Percentiles rank a stretch among this genome's conserved stretches.
Evolutionary conservation across 2,888 invertebrate genomes (phyloP).

Genomic region (Trypoxylon attenuatum): DNA sequence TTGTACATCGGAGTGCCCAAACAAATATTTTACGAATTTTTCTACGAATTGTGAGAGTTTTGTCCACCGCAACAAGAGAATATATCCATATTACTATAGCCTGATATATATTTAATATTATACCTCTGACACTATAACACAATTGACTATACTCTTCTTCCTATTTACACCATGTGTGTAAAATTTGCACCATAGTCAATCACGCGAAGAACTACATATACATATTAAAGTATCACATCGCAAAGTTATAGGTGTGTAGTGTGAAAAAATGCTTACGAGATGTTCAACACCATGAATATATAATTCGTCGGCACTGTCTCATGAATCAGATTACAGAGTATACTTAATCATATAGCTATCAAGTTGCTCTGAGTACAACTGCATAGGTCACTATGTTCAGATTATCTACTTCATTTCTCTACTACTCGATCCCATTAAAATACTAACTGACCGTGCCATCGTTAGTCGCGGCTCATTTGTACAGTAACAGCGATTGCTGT

Average conservation of each 20-base stretch:
- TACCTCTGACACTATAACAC: too few relatives aligned
- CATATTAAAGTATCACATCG: too few relatives aligned
- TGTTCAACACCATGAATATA: neutral
- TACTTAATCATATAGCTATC: conserved; percentile 16
- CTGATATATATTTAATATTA: neutral
- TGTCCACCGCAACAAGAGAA: conserved; percentile 42
- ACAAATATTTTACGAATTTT: conserved; percentile 52
- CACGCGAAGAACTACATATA: too few relatives aligned
- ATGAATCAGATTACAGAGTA: neutral
- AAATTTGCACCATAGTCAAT: too few relatives aligned
- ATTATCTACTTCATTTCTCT: conserved; percentile 18
- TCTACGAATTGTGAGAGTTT: conserved; percentile 54
- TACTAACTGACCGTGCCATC: conserved; percentile 50
- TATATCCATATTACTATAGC: conserved; percentile 34
- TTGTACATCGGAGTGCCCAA: conserved; percentile 61
- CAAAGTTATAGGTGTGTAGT: neutral
- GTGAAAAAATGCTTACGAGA: neutral
- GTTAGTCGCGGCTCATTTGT: conserved; percentile 26
- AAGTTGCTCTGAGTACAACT: conserved; percentile 15
- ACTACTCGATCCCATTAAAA: conserved; percentile 40
- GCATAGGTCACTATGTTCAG: conserved; percentile 21
- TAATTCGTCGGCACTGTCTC: neutral
- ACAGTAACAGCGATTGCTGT: conserved; percentile 62
- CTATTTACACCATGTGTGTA: too few relatives aligned
- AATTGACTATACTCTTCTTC: too few relatives aligned